phyloP scores from a whole-genome alignment of 2,797 vertebrate genomes.

The Gymnothorax reevesii region DNA sequence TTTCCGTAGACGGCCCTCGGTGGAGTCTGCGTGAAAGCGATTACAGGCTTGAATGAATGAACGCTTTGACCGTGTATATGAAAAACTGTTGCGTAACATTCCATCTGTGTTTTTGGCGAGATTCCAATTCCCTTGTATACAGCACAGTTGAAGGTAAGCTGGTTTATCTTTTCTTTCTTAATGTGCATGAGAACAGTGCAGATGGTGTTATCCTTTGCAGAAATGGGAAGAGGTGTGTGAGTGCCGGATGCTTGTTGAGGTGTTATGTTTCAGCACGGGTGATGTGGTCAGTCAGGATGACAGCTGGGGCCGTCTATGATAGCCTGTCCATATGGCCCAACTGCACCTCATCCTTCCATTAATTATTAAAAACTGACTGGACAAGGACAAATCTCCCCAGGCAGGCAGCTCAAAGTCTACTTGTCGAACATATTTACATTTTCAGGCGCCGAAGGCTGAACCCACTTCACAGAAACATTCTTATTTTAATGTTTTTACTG shows the following conservation, averaged over 20 bases:
- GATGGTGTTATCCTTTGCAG: background rate
- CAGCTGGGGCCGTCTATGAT: slow-evolving; percentile 11
- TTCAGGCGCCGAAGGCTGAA: background rate
- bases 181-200: background rate
- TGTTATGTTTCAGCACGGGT: background rate
- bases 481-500: background rate
- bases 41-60: background rate
- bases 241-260: background rate
- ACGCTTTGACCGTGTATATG: background rate
- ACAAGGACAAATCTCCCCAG: background rate
- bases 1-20: background rate
- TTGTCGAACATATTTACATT: background rate
- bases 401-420: background rate
- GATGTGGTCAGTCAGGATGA: background rate
- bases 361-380: background rate
- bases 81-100: background rate
- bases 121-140: background rate
- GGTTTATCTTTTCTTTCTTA: background rate
- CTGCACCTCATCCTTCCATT: background rate
- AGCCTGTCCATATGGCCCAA: background rate
- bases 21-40: background rate
- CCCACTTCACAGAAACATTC: background rate
- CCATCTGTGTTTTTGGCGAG: background rate
- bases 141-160: background rate
- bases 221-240: background rate